phyloP scores from a whole-genome alignment of 37 sponge, comb jelly and placozoan genomes.

The Dysidea cf. avara region DNA sequence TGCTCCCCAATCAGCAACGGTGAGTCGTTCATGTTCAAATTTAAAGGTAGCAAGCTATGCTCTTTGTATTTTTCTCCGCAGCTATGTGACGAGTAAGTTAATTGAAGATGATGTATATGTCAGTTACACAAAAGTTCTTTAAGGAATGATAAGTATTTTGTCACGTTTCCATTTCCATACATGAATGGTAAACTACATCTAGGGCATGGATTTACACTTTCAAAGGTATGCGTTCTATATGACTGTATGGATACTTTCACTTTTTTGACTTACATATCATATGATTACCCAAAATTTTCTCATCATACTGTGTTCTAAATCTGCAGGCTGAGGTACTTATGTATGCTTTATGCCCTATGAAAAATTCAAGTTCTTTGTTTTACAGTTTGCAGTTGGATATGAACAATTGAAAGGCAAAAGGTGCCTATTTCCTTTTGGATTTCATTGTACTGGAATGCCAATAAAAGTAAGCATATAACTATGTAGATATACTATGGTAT shows the following conservation, averaged over 20 bases:
- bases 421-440: slow-evolving; percentile 83
- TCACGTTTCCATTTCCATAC: slow-evolving; percentile 83
- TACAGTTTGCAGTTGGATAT: slow-evolving; percentile 79
- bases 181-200: slow-evolving; percentile 87
- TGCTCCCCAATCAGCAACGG: too few species aligned
- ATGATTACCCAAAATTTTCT: background rate
- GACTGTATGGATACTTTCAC: too few species aligned
- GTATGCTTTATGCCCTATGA: too few species aligned
- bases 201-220: slow-evolving; percentile 78
- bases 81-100: too few species aligned
- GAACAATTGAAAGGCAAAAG: slow-evolving; percentile 77
- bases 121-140: too few species aligned
- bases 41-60: too few species aligned
- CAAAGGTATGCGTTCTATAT: slow-evolving; percentile 48
- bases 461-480: slow-evolving; percentile 52
- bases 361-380: background rate
- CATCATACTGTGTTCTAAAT: background rate
- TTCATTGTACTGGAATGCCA: slow-evolving; percentile 91
- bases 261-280: too few species aligned
- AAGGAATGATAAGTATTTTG: slow-evolving; percentile 69
- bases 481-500: too few species aligned
- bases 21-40: too few species aligned
- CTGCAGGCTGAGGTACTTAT: slow-evolving; percentile 3
- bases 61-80: too few species aligned
- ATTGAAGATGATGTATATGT: too few species aligned